Percentiles rank a stretch among this genome's conserved stretches.
Conservation (phyloP, 2,888 invertebrate species). For the Calliopum simillimum region DNA sequence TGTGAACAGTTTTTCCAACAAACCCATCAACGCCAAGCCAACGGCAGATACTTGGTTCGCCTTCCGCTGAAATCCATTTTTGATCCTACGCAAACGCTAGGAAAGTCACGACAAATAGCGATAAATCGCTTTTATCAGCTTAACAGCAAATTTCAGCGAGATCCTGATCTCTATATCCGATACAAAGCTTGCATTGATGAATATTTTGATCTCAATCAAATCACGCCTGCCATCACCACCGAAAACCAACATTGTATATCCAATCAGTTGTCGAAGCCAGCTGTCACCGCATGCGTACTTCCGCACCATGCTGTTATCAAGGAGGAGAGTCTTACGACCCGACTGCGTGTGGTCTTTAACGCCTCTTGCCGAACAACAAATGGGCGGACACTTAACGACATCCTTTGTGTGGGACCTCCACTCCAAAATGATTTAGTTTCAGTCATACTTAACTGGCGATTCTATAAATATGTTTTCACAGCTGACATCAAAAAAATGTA, state of each 20-base stretch:
- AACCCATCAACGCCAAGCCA: constrained; percentile 11
- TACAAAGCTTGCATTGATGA: no score
- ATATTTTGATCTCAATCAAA: no score
- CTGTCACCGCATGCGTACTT: no score
- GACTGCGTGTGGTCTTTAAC: constrained; percentile 27
- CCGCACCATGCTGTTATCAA: no score
- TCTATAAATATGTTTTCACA: neutral
- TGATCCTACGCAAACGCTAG: no score
- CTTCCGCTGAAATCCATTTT: no score
- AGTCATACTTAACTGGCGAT: neutral
- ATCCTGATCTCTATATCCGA: constrained; percentile 12
- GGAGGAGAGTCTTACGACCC: constrained; percentile 1
- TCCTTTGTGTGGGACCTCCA: no score
- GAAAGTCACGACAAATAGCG: constrained; percentile 36
- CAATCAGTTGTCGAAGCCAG: constrained; percentile 2
- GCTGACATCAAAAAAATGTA: no score
- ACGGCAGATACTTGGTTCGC: no score
- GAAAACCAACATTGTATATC: no score
- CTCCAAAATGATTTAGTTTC: neutral
- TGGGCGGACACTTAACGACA: constrained; percentile 16
- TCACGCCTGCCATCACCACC: no score
- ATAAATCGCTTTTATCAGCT: constrained; percentile 35
- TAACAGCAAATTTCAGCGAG: constrained; percentile 16
- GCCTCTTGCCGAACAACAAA: constrained; percentile 26
- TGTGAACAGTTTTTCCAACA: constrained; percentile 36